Conservation (phyloP, 2,797 vertebrate species). For the Meriones psammophilus region DNA sequence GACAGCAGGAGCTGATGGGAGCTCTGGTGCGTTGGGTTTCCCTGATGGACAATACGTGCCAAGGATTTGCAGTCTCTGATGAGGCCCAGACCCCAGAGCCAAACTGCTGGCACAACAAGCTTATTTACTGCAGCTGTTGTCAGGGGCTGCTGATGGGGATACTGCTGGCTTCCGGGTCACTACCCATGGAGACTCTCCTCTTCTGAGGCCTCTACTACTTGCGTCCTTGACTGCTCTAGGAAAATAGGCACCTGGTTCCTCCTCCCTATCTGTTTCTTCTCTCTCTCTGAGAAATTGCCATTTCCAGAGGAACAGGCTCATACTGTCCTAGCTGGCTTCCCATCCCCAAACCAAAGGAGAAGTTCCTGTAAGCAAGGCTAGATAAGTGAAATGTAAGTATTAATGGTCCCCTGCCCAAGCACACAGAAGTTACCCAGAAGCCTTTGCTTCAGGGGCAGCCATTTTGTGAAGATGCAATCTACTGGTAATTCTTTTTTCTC, state of each 20-base stretch:
- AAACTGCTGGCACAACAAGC: background rate
- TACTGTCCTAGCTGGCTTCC: background rate
- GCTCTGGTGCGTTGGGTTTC: slow-evolving; percentile 63
- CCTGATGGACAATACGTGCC: slow-evolving; percentile 30
- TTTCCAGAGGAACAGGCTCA: background rate
- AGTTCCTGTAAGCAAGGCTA: slow-evolving; percentile 14
- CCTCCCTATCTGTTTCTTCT: slow-evolving; percentile 8
- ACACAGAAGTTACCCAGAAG: slow-evolving; percentile 25
- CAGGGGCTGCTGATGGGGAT: background rate
- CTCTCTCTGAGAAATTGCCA: slow-evolving; percentile 49
- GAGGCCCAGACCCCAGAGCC: slow-evolving; percentile 29
- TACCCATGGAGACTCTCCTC: background rate
- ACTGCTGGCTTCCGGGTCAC: background rate
- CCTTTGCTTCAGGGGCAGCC: slow-evolving; percentile 56
- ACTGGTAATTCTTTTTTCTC: background rate
- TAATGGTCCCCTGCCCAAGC: background rate
- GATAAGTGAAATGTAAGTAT: background rate
- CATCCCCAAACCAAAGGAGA: background rate
- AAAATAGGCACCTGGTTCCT: slow-evolving; percentile 42
- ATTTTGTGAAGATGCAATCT: slow-evolving; percentile 44
- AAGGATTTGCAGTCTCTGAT: slow-evolving; percentile 23
- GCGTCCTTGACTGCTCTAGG: background rate
- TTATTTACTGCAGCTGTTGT: background rate
- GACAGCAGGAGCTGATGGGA: background rate
- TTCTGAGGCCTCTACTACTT: background rate